Conservation (phyloP, 2,797 vertebrate genomes). For the Acanthis flammea region DNA sequence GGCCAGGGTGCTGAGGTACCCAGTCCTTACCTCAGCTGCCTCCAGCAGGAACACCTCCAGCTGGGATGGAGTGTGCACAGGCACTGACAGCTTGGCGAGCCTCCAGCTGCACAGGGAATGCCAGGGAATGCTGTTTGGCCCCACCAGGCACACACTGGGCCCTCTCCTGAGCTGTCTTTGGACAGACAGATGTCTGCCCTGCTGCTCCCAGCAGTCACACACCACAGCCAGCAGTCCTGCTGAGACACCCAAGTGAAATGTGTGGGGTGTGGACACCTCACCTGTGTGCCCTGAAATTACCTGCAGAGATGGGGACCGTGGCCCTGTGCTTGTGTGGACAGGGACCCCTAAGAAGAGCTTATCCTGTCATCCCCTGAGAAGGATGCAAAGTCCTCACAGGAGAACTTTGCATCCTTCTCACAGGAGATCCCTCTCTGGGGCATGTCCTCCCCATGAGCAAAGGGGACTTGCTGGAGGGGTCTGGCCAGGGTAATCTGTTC, state of each 20-base stretch:
- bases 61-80: neutral
- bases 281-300: neutral
- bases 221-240: neutral
- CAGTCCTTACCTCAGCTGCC: neutral
- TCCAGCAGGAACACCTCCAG: neutral
- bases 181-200: neutral
- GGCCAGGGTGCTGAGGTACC: neutral
- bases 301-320: neutral
- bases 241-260: neutral
- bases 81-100: neutral
- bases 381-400: no score
- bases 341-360: neutral
- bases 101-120: neutral
- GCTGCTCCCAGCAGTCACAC: neutral
- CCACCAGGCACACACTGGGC: fast-evolving
- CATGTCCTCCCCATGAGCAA: neutral
- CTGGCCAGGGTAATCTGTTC: neutral
- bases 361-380: no score
- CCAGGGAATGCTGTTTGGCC: neutral
- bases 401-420: neutral
- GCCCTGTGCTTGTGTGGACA: neutral
- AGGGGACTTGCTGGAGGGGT: neutral
- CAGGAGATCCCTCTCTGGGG: fast-evolving
- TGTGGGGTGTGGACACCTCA: neutral
- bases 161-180: neutral